phyloP scores from a whole-genome alignment of 2,888 invertebrate genomes.

The Drosophila neonasuta region DNA sequence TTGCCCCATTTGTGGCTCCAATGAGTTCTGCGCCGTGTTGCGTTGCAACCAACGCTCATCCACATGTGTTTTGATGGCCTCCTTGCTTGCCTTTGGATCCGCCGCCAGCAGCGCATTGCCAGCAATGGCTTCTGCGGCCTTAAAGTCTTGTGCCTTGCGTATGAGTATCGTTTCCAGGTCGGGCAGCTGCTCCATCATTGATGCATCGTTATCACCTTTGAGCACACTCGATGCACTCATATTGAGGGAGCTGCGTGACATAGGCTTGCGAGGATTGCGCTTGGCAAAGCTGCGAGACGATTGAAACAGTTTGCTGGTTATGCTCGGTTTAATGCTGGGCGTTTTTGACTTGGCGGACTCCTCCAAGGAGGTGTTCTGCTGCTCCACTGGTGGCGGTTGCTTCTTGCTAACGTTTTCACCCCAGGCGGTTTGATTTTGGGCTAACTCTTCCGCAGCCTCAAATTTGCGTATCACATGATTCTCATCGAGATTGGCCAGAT shows the following conservation, averaged over 20 bases:
- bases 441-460: conserved; percentile 68
- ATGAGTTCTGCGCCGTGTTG: conserved; percentile 55
- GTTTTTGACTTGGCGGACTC: conserved; percentile 14
- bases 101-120: conserved; percentile 56
- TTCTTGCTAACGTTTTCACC: conserved; percentile 80
- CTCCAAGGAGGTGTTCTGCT: conserved; percentile 1
- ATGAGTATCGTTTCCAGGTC: conserved; percentile 82
- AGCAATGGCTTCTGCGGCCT: conserved; percentile 48
- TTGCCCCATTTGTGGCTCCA: conserved; percentile 15
- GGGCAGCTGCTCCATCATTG: conserved; percentile 63
- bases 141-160: conserved; percentile 78
- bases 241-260: conserved; percentile 78
- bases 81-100: conserved; percentile 39
- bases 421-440: conserved; percentile 83
- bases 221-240: background rate
- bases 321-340: conserved; percentile 66
- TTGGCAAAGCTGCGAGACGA: conserved; percentile 85
- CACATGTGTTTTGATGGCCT: conserved; percentile 64
- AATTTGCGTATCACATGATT: conserved; percentile 74
- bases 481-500: conserved; percentile 63
- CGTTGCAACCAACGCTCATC: conserved; percentile 85
- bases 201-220: background rate
- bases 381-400: conserved; percentile 42
- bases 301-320: conserved; percentile 86
- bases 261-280: conserved; percentile 89